phyloP scores from a whole-genome alignment of 2,888 invertebrate genomes.

The Mycalesis mineus region DNA sequence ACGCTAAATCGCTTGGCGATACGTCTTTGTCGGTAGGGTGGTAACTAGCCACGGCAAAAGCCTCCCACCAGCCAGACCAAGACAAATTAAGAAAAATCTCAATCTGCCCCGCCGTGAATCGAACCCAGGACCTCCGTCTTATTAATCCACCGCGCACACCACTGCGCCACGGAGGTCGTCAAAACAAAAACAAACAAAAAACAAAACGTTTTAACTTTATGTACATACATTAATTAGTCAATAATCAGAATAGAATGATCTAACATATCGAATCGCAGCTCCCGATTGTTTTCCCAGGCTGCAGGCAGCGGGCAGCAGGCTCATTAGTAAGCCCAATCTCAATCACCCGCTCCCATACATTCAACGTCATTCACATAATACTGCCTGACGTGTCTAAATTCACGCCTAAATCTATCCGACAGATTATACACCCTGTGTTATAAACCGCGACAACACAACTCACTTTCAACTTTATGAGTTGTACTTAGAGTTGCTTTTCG shows the following conservation, averaged over 20 bases:
- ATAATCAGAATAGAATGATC: neutral
- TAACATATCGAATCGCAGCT: neutral
- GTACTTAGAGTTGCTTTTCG: slow-evolving; percentile 25
- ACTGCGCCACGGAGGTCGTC: too few relatives aligned
- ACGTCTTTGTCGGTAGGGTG: too few relatives aligned
- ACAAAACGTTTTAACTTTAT: neutral
- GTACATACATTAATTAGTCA: neutral
- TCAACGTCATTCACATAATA: slow-evolving; percentile 27
- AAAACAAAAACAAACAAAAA: neutral
- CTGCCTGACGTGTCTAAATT: slow-evolving; percentile 33
- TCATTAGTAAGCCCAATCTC: slow-evolving; percentile 22
- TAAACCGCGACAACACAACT: slow-evolving; percentile 11
- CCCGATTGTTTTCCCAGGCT: slow-evolving; percentile 23
- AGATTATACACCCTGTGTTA: slow-evolving; percentile 35
- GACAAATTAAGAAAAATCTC: too few relatives aligned
- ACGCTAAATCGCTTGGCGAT: too few relatives aligned
- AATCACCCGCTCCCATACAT: slow-evolving; percentile 26
- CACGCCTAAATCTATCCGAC: slow-evolving; percentile 61
- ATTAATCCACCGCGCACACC: too few relatives aligned
- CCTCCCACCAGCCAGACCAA: too few relatives aligned
- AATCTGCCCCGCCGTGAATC: too few relatives aligned
- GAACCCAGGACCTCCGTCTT: too few relatives aligned
- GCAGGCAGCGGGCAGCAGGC: slow-evolving; percentile 15
- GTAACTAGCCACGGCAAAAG: too few relatives aligned
- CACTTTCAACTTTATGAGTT: slow-evolving; percentile 23